Base-by-base conservation (phyloP, 2,113 vertebrate species). In the Sorex araneus region DNA sequence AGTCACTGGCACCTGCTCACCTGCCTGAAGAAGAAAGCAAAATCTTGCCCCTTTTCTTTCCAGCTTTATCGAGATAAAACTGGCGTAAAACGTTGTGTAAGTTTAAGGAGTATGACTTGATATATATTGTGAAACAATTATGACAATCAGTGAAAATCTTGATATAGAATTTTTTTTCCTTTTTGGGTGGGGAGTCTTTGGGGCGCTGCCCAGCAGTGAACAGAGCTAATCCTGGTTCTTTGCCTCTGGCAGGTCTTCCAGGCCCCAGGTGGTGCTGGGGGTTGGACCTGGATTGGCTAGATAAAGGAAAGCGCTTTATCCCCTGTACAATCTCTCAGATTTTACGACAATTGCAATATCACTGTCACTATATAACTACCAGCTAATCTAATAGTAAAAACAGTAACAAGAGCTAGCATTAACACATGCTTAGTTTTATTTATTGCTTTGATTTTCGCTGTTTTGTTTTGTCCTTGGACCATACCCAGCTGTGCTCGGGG, bases 81-180 rank as follows among this genome's bases (percentile, higher is more conserved):
- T 73, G 57, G 27, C 54, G 16, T 87, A 86, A 87, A 54, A 73
- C 57, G n/a, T 23, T 63, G 18, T 50, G 28, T 43, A n/a, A 27
- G 43, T 70, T 43, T 84, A 57, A 75, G 57, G 71, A 54, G 16
- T 25, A 13, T 15, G 8, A 13, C 27, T 54, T 66, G 40, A 66
- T n/a, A 40, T 28, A 47, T 34, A 21, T 27, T 6, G 25, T 63
- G 34, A 34, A 70, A 36, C 27, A 18, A 74, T 54, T 8, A 28
- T 32, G 21, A n/a, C 54, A 11, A 16, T 47, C 76, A 60, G 84
- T 91, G 85, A 75, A 60, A 78, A 63, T 67, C 84, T 92, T 82
- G 34, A 90, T 45, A 70, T 70, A 85, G 54, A 54, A 16, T 54
- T 19, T 54, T 13, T 54, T 16, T 54, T 54, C 18, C 50, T 54